Evolutionary conservation across 2,797 vertebrate genomes (phyloP), one percentile per base, ranked within the genome.

Genomic region (Sebastes diploproa): DNA sequence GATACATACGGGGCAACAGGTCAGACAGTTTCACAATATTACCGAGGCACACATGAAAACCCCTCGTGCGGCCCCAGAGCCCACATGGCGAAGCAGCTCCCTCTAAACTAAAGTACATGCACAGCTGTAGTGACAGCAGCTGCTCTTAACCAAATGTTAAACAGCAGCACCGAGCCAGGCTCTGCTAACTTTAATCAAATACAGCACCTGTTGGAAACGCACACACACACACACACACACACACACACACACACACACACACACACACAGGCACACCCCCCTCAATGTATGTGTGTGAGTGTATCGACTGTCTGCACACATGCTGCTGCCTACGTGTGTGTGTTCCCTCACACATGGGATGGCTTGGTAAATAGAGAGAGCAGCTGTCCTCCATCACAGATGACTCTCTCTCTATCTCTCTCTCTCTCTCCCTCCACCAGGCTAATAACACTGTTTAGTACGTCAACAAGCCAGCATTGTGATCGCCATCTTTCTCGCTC

Each of bases 91-190:
- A 73, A 83, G 78, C 34, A 72, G 80, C 81, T 85, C 70, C 38
- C 69, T 81, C 81, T 80, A 75, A 77, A 90, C 81, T 80, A 75
- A 77, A 91, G 85, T 85, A 69, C 36, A 89, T 81, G 85, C 87
- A 91, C 91, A 93, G 94, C 93, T 93, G 92, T 81, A 89, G 85
- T 64, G 82, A 86, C 84, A 88, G 88, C 94, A 94, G 92, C 91
- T 94, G 92, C 78, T 61, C 82, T 80, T 56, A 86, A 87, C 87
- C 86, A 87, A 90, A 92, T 87, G 92, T 86, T 88, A 77, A 87
- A 89, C 87, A 89, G 87, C 91, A 92, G 92, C 88, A 88, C 74
- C 77, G 46, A 25, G 85, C 78, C 84, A 78, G 87, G 68, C 83
- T 75, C 82, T n/a, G 54, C 77, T 66, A 81, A 78, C 73, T 89